Evolutionary conservation across 2,113 vertebrate species (phyloP), one percentile per base, ranked within the genome.

Genomic region (Eira barbara): DNA sequence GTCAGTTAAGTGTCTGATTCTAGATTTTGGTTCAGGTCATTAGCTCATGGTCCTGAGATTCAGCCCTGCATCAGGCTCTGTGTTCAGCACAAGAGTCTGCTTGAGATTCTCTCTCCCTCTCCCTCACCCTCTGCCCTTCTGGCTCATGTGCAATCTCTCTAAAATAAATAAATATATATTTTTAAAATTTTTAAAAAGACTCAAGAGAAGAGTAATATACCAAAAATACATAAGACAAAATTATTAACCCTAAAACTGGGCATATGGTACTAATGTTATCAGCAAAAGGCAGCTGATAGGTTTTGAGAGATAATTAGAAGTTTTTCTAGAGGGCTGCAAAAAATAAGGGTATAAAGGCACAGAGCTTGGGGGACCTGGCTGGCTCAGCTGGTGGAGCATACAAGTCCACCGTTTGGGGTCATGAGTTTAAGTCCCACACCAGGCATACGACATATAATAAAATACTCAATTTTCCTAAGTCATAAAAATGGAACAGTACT

Each of bases 221-320:
- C 42, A 90, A 90, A 88, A 2, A 93, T 11, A 12, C 6, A 78
- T 31, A 95, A 91, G 52, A 95, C 93, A 31, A 86, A 96, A 95
- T 61, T 39, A 96, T 55, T 95, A 84, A 65, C 27, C 39, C 61
- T 86, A 96, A 78, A 78, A 92, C 45, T 94, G 36, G 52, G 27
- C 36, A 89, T 4, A 97, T 25, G 47, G 31, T 90, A 76, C 61
- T n/a, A 79, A 78, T 61, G 52, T 73, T 88, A 92, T 3, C 96
- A 91, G 45, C 82, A 90, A 96, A 97, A 91, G 15, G 12, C 20
- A 87, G 17, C 18, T 12, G 6, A 61, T 31, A 39, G 63, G 15
- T 89, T 97, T 90, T 93, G 23, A 96, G 90, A 90, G 36, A 82
- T 45, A 82, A 96, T 76, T 0, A 55, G 21, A 97, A 84, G 69